phyloP scores from a whole-genome alignment of 1,140 invertebrate genomes.

The Tetraneura akinire region DNA sequence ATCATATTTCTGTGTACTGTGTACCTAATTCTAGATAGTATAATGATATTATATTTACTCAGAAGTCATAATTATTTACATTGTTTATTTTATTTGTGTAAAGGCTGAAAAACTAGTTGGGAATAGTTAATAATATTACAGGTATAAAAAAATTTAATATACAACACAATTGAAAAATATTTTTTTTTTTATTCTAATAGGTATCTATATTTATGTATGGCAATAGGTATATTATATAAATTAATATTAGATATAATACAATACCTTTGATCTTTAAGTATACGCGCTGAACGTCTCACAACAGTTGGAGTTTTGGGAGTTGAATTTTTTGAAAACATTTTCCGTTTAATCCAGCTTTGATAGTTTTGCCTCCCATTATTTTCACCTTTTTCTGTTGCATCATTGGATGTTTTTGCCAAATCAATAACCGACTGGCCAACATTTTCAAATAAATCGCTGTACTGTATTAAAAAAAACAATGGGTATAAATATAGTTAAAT shows the following conservation, averaged over 20 bases:
- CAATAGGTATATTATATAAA: background rate
- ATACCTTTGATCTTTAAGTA: slow-evolving; percentile 28
- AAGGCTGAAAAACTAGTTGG: background rate
- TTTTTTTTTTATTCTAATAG: background rate
- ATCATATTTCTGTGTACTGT: no score
- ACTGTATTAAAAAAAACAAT: background rate
- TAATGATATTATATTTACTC: no score
- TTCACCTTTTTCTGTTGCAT: background rate
- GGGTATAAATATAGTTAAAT: no score
- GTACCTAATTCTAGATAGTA: no score
- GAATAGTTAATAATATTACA: background rate
- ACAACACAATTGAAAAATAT: background rate
- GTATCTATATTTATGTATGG: background rate
- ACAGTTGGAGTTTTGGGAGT: background rate
- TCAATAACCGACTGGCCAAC: background rate
- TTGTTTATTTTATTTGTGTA: no score
- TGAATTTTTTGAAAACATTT: no score
- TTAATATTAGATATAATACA: no score
- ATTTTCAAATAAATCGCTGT: background rate
- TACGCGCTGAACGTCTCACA: slow-evolving; percentile 31
- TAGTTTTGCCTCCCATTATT: background rate
- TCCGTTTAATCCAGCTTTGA: background rate
- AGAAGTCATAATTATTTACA: no score
- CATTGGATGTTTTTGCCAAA: background rate
- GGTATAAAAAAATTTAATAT: background rate